These are phyloP conservation scores for Listronotus bonariensis DNA, from an alignment of 1,140 invertebrate species.

Conservation along the genomic window DNA sequence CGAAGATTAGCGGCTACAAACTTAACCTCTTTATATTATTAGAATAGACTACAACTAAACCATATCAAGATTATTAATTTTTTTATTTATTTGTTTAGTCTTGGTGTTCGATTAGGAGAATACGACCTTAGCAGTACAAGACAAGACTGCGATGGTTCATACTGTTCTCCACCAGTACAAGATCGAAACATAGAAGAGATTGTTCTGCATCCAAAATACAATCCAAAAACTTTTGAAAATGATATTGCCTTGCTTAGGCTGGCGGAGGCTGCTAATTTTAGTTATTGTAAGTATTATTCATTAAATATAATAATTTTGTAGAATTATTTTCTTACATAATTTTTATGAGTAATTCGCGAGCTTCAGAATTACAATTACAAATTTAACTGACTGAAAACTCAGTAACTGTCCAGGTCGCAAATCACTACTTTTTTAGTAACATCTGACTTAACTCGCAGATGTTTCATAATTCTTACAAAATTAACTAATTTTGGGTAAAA, in stretches of 20 bases:
- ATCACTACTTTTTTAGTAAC: no score
- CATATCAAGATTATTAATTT: no score
- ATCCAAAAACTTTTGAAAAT: constrained; percentile 54
- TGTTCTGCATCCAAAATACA: constrained; percentile 55
- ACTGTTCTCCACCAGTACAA: constrained; percentile 48
- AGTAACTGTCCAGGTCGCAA: no score
- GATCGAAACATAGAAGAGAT: constrained; percentile 48
- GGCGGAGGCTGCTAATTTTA: constrained; percentile 36
- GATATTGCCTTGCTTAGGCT: constrained; percentile 58
- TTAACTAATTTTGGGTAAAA: no score
- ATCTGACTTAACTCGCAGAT: no score
- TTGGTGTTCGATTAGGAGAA: constrained; percentile 49
- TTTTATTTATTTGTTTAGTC: constrained; percentile 34
- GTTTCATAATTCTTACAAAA: no score
- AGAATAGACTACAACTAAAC: no score
- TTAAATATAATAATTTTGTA: background rate
- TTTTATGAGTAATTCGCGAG: no score
- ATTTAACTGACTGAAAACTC: no score
- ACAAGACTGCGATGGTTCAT: constrained; percentile 44
- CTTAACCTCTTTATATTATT: no score
- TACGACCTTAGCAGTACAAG: constrained; percentile 47
- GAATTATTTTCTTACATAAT: background rate
- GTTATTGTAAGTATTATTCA: constrained; percentile 19
- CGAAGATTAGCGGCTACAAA: no score
- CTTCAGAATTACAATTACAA: no score